Base-by-base conservation (phyloP, 2,888 invertebrate genomes). In the Microchrysa polita region DNA sequence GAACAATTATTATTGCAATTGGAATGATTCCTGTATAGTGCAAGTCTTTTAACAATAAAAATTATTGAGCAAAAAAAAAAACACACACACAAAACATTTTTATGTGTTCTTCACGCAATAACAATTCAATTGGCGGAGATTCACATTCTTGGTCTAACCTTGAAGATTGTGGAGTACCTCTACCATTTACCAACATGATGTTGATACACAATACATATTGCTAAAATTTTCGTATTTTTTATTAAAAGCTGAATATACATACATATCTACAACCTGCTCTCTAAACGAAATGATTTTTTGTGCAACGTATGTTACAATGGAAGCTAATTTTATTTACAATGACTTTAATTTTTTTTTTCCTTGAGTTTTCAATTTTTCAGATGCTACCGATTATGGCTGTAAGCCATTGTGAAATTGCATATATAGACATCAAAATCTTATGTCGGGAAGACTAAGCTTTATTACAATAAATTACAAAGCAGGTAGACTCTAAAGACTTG, bases 321-420 rank as follows among this genome's bases (percentile, higher is more conserved):
- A 4, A n/a, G 4, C 48, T 48, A 48, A 48, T 48, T n/a, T 48
- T 12, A n/a, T 48, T 12, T 48, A 48, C 27, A 48, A 23, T 59
- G 23, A 23, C n/a, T n/a, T n/a, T n/a, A n/a, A n/a, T n/a, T n/a
- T n/a, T n/a, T n/a, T n/a, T n/a, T n/a, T n/a, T 44, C 34, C 48
- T 65, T 48, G 9, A 18, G 48, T 44, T 22, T 42, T 44, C 14
- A 44, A 65, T 44, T 34, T 10, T 23, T 23, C 16, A 65, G 10
- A 20, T 44, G 18, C 16, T 7, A 34, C 27, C 18, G 63, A 34
- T 10, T 23, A 59, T 40, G 16, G 48, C 48, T 22, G n/a, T n/a
- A 20, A 65, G 48, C 7, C 4, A 20, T 65, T 65, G 65, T 65
- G 65, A 44, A 65, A 65, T 65, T 10, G 48, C 27, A 34, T 34